Conservation (phyloP, 2,113 vertebrate genomes). For the Hepsetus odoe region DNA sequence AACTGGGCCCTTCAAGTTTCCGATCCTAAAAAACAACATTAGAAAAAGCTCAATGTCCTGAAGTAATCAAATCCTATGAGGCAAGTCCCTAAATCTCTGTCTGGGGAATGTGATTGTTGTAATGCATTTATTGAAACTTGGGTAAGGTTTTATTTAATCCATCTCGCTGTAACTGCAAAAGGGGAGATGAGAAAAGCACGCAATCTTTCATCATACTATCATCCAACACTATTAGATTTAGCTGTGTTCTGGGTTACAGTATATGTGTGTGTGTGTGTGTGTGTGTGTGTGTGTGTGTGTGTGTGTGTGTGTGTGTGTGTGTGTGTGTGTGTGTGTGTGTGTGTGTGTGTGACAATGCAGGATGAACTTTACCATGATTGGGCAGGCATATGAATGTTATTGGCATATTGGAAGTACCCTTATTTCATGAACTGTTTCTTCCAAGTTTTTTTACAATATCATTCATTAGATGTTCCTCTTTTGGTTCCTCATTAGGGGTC, state of each 20-base stretch:
- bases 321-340: not conserved
- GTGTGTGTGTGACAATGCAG: constrained; percentile 35
- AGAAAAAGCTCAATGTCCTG: constrained; percentile 78
- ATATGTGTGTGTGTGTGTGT: constrained; percentile 13
- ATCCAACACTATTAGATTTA: constrained; percentile 68
- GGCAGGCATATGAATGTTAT: not conserved
- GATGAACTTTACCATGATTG: constrained; percentile 31
- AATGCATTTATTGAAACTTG: constrained; percentile 84
- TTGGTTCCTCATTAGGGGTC: too few species aligned
- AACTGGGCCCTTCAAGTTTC: constrained; percentile 71
- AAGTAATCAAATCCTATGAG: constrained; percentile 83
- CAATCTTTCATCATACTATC: constrained; percentile 82
- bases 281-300: constrained; percentile 23
- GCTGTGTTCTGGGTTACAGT: constrained; percentile 54
- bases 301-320: not conserved
- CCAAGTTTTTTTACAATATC: constrained; percentile 1
- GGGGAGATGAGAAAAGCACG: constrained; percentile 82
- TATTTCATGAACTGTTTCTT: not conserved
- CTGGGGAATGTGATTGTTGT: constrained; percentile 81
- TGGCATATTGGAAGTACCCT: constrained; percentile 24
- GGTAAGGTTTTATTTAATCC: constrained; percentile 83
- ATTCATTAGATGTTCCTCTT: not conserved
- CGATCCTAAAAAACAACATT: constrained; percentile 72
- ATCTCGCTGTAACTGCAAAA: constrained; percentile 74
- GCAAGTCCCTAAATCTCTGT: constrained; percentile 85